These are phyloP conservation scores for Caloenas nicobarica DNA, from an alignment of 2,113 vertebrate species.

Conservation along the genomic window DNA sequence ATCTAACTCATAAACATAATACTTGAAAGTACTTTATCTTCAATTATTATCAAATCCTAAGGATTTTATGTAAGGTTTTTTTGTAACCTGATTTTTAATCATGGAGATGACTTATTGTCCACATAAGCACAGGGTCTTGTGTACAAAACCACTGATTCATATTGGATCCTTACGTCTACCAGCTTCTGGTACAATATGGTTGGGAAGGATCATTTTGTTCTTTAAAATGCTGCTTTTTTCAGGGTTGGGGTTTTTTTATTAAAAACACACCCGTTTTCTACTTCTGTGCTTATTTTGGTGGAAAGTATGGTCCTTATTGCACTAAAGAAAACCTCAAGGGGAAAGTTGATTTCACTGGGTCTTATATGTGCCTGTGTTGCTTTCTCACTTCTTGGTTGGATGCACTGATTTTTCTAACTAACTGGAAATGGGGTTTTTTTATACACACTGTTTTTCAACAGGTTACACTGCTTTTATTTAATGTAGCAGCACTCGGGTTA, in stretches of 20 bases:
- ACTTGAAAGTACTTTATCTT: constrained; percentile 54
- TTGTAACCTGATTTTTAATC: constrained; percentile 70
- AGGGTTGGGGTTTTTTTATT: neutral
- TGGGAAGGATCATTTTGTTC: constrained; percentile 68
- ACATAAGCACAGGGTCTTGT: constrained; percentile 75
- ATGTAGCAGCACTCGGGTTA: neutral
- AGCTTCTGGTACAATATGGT: constrained; percentile 48
- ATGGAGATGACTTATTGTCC: constrained; percentile 1
- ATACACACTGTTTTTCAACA: neutral
- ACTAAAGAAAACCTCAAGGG: neutral
- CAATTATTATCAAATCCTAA: constrained; percentile 80
- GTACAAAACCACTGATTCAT: constrained; percentile 82
- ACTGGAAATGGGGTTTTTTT: neutral
- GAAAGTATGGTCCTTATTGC: neutral
- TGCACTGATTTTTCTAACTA: constrained; percentile 12
- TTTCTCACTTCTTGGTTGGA: constrained; percentile 32
- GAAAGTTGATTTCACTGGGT: neutral
- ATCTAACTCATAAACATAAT: constrained; percentile 12
- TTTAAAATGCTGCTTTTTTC: neutral
- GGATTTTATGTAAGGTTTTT: constrained; percentile 85
- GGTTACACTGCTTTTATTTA: neutral
- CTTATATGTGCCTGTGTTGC: constrained; percentile 3
- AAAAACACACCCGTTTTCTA: neutral
- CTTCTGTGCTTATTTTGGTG: neutral
- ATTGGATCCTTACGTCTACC: constrained; percentile 88